phyloP scores from a whole-genome alignment of 1,140 invertebrate species.

The Drosophila bocki region DNA sequence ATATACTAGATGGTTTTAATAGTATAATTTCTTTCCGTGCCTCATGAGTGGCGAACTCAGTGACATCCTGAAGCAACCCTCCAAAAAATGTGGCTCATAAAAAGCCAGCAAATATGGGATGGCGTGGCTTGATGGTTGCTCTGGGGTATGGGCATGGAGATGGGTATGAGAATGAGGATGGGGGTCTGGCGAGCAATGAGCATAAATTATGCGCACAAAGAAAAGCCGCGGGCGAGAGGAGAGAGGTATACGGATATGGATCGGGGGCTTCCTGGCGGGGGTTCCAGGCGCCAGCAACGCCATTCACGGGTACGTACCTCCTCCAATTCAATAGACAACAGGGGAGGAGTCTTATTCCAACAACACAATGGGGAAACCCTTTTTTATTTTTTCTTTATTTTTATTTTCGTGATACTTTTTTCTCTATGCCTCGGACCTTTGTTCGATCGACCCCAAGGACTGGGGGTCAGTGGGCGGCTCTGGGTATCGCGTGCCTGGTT shows the following conservation, averaged over 20 bases:
- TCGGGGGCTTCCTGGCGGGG: conserved; percentile 4
- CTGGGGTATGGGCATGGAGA: conserved; percentile 8
- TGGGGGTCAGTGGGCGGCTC: conserved; percentile 59
- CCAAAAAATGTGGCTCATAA: conserved; percentile 47
- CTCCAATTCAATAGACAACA: conserved; percentile 23
- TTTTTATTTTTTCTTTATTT: conserved; percentile 15
- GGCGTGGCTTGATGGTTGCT: conserved; percentile 22
- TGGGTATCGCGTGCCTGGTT: conserved; percentile 72
- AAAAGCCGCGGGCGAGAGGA: conserved; percentile 14
- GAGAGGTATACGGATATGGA: not conserved
- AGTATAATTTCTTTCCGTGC: conserved; percentile 21
- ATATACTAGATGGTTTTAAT: conserved; percentile 5
- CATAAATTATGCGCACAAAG: conserved; percentile 77
- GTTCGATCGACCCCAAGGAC: conserved; percentile 7
- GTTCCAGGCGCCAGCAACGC: conserved; percentile 42
- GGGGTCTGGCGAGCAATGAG: conserved; percentile 62
- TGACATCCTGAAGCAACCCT: conserved; percentile 32
- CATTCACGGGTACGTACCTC: conserved; percentile 33
- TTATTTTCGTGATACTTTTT: too few relatives aligned
- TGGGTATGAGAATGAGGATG: conserved; percentile 10
- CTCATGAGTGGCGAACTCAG: conserved; percentile 11
- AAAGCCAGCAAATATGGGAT: conserved; percentile 43
- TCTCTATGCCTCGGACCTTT: not conserved
- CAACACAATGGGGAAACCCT: conserved; percentile 37
- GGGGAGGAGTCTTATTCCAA: not conserved